phyloP scores from a whole-genome alignment of 1,140 invertebrate species.

The Dendroctonus ponderosae region DNA sequence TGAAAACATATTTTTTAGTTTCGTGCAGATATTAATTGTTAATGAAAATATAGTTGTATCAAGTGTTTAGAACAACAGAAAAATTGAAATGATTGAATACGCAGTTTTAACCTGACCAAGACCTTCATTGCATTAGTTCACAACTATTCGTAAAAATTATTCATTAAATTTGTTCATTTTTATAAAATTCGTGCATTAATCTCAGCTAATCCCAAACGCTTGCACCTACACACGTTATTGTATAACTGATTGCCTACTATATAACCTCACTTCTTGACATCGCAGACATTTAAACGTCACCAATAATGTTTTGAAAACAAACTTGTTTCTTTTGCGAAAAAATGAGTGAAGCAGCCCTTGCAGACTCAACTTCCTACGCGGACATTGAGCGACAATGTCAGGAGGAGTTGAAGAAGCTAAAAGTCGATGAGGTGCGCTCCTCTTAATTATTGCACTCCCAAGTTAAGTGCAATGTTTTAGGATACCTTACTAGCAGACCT shows the following conservation, averaged over 20 bases:
- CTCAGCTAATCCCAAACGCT: no score
- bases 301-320: neutral
- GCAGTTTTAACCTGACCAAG: no score
- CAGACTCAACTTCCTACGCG: slow-evolving; percentile 5
- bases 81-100: no score
- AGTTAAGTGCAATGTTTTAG: slow-evolving; percentile 48
- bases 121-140: no score
- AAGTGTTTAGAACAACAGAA: no score
- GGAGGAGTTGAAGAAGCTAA: slow-evolving; percentile 43
- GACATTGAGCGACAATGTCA: slow-evolving; percentile 29
- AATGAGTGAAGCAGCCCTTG: slow-evolving; percentile 14
- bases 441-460: slow-evolving; percentile 8
- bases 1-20: no score
- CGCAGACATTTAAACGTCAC: slow-evolving; percentile 22
- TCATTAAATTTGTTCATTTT: slow-evolving; percentile 33
- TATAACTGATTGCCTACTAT: slow-evolving; percentile 15
- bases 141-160: no score
- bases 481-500: slow-evolving; percentile 60
- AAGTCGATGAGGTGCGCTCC: slow-evolving; percentile 43
- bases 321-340: neutral
- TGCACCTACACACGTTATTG: slow-evolving; percentile 9
- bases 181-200: slow-evolving; percentile 5
- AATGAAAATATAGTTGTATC: no score
- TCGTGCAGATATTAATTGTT: no score
- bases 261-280: slow-evolving; percentile 30